Base-by-base conservation (phyloP, 2,888 invertebrate species). In the Megaustenia siamemsis region DNA sequence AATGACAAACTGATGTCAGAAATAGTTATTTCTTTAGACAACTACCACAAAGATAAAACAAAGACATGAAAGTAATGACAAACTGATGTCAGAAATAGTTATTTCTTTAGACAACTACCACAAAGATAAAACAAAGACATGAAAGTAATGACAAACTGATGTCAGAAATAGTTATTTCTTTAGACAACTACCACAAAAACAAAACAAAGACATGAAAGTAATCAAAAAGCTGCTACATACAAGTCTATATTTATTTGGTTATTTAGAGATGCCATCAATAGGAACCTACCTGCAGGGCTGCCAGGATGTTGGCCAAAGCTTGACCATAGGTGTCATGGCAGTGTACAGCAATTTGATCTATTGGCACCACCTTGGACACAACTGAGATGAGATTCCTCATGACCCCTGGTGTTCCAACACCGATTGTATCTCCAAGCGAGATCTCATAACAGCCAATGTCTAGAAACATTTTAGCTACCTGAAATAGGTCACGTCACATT, bases 271-370 rank as follows among this genome's bases (percentile, higher is more conserved):
- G 15, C 24, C 3, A 75, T 21, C 1, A 5, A 43, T 6, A 43
- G 8, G 28, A 18, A 53, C 45, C 35, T 92, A 97, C 96, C 94
- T 98, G 97, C 76, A 99, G 95, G 21, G 98, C 97, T 8, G 97
- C 96, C n/a, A 97, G 95, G 89, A 99, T 96, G 94, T 99, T 99
- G 0, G 97, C 96, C 77, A 99, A 94, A 0, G 98, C 99, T 94
- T 99, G 99, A 0, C 99, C 99, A 92, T 99, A 99, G 0, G 99
- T 99, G 93, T 99, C 98, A 93, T 99, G 99, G 93, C 98, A 99
- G 93, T 99, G 99, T 43, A 99, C 96, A 0, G 99, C 99, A 82
- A 98, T 95, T 18, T 94, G 93, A 88, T 96, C 95, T 24, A 96
- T 95, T 0, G 96, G 93, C 32, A 94, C 90, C 15, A 87, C 85